Evolutionary conservation across 2,113 vertebrate genomes (phyloP).

Genomic region (Anser brachyrhynchus): DNA sequence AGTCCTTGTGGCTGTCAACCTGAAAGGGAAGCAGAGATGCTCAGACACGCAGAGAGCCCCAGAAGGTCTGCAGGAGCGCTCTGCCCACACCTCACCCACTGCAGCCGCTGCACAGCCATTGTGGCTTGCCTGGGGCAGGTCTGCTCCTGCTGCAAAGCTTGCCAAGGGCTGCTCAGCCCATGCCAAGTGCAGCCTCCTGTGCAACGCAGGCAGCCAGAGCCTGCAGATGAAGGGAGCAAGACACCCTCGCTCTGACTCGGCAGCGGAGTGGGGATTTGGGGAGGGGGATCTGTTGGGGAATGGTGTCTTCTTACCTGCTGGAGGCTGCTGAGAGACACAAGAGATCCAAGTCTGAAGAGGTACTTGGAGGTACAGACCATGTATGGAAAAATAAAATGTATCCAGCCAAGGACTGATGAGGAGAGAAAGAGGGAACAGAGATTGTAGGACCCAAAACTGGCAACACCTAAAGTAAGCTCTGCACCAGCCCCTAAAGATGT

Average conservation of each 20-base stretch:
- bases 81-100: not conserved
- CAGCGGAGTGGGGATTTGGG: not conserved
- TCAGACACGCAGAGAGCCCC: not conserved
- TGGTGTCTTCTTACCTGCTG: not conserved
- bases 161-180: not conserved
- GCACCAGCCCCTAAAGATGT: not conserved
- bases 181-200: rapidly evolving
- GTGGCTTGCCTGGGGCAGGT: not conserved
- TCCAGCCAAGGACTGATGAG: not conserved
- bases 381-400: not conserved
- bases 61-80: not conserved
- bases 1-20: slow-evolving; percentile 6
- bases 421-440: not conserved
- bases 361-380: not conserved
- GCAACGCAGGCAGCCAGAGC: not conserved
- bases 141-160: not conserved
- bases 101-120: not conserved
- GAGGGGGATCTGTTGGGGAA: not conserved
- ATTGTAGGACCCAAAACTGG: not conserved
- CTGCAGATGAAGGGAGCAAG: not conserved
- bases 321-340: not conserved
- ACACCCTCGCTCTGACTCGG: not conserved
- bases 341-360: not conserved
- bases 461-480: not conserved
- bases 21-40: not conserved